Evolutionary conservation across 2,113 vertebrate genomes (phyloP).

Genomic region (Thunnus thynnus): DNA sequence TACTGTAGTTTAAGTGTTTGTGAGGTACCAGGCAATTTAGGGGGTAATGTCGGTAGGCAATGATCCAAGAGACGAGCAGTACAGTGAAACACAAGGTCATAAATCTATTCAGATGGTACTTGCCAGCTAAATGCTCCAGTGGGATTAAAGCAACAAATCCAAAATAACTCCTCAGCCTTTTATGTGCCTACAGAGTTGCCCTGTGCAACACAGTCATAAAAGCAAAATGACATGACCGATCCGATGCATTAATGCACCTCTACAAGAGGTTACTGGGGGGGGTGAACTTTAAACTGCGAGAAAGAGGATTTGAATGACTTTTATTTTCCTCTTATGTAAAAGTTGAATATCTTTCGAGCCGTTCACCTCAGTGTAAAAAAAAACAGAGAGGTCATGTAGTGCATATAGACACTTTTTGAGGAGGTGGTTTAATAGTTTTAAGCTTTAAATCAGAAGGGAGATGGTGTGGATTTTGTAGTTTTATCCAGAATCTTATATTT

Average conservation of each 20-base stretch:
- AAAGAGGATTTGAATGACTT: constrained; percentile 24
- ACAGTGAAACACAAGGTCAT: constrained; percentile 27
- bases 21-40: constrained; percentile 10
- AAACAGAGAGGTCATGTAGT: background rate
- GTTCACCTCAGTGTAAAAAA: background rate
- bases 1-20: constrained; percentile 17
- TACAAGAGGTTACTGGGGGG: background rate
- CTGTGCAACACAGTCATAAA: constrained; percentile 32
- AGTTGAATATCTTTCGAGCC: constrained; percentile 15
- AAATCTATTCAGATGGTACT: constrained; percentile 34
- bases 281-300: constrained; percentile 4
- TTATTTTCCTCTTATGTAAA: constrained; percentile 7
- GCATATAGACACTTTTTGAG: background rate
- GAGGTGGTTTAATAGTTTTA: background rate
- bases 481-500: background rate
- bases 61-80: background rate
- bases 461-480: background rate
- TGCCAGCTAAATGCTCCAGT: constrained; percentile 31
- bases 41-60: constrained; percentile 5
- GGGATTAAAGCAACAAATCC: constrained; percentile 56
- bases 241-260: constrained; percentile 27
- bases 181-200: constrained; percentile 13
- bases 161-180: constrained; percentile 34
- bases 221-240: constrained; percentile 15
- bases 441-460: background rate